phyloP scores from a whole-genome alignment of 2,888 invertebrate species.

The Bugula neritina region DNA sequence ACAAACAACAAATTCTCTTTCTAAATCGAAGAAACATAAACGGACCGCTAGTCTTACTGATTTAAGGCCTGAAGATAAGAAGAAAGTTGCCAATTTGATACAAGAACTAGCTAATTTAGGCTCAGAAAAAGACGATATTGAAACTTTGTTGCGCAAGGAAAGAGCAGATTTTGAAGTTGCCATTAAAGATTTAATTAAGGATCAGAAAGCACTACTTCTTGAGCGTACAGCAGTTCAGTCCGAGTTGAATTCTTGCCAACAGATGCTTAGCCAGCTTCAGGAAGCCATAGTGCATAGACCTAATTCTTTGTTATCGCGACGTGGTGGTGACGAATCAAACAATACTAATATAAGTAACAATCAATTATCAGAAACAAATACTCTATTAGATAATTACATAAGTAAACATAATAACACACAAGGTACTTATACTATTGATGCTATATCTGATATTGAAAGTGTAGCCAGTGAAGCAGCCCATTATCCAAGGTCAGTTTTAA shows the following conservation, averaged over 20 bases:
- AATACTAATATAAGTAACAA: neutral
- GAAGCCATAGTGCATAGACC: slow-evolving; percentile 8
- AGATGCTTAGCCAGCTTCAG: slow-evolving; percentile 14
- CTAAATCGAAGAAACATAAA: slow-evolving; percentile 17
- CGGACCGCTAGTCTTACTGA: slow-evolving; percentile 25
- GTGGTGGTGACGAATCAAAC: neutral
- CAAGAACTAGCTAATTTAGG: slow-evolving; percentile 23
- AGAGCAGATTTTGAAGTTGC: slow-evolving; percentile 8
- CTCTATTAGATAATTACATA: slow-evolving; percentile 1
- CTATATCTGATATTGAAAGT: neutral
- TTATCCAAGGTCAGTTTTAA: neutral
- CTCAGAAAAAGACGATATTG: slow-evolving; percentile 23
- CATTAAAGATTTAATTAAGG: slow-evolving; percentile 3
- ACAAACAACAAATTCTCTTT: too few species aligned
- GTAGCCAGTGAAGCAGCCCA: slow-evolving; percentile 1
- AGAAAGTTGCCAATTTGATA: slow-evolving; percentile 23
- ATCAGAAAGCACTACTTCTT: slow-evolving; percentile 8
- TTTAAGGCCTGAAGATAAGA: slow-evolving; percentile 23
- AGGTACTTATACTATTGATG: slow-evolving; percentile 5
- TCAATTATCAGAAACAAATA: neutral
- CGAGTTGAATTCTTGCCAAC: slow-evolving; percentile 19
- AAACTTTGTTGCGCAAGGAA: neutral
- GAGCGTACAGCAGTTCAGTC: slow-evolving; percentile 11
- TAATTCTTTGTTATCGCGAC: neutral
- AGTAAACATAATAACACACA: neutral